Evolutionary conservation across 2,888 invertebrate species (phyloP).

Genomic region (Ischnura elegans): DNA sequence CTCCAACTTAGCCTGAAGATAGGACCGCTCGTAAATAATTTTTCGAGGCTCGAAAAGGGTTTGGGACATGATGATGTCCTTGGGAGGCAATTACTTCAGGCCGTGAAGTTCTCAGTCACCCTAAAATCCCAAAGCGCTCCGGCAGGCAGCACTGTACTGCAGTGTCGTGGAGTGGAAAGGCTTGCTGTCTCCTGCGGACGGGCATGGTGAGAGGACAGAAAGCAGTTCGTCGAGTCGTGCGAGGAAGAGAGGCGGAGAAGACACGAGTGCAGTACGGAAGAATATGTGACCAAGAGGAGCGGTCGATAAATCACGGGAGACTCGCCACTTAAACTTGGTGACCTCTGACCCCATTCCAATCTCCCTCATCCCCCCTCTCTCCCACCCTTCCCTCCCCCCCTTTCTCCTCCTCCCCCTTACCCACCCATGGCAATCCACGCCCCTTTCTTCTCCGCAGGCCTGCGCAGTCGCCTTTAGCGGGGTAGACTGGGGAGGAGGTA

Average conservation of each 20-base stretch:
- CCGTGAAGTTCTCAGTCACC: not conserved
- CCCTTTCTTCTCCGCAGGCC: slow-evolving; percentile 30
- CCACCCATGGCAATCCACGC: not conserved
- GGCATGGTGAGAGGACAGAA: slow-evolving; percentile 36
- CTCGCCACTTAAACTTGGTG: slow-evolving; percentile 58
- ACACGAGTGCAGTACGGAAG: slow-evolving; percentile 56
- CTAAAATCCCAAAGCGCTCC: not conserved
- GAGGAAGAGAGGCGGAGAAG: not conserved
- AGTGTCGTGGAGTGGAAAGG: not conserved
- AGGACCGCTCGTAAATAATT: slow-evolving; percentile 23
- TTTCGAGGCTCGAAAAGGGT: not conserved
- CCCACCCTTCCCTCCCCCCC: slow-evolving; percentile 23
- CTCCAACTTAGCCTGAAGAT: not conserved
- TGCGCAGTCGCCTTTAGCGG: slow-evolving; percentile 54
- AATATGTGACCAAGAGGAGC: slow-evolving; percentile 58
- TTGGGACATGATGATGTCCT: not conserved
- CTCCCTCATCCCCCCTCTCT: not conserved
- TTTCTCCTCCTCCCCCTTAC: not conserved
- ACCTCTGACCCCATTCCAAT: slow-evolving; percentile 59
- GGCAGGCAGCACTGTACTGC: not conserved
- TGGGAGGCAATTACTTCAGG: slow-evolving; percentile 8
- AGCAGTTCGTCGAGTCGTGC: not conserved
- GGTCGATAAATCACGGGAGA: slow-evolving; percentile 60
- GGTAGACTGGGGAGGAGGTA: slow-evolving; percentile 71
- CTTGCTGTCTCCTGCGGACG: not conserved